Evolutionary conservation across 2,797 vertebrate genomes (phyloP).

Genomic region (Tenualosa ilisha): DNA sequence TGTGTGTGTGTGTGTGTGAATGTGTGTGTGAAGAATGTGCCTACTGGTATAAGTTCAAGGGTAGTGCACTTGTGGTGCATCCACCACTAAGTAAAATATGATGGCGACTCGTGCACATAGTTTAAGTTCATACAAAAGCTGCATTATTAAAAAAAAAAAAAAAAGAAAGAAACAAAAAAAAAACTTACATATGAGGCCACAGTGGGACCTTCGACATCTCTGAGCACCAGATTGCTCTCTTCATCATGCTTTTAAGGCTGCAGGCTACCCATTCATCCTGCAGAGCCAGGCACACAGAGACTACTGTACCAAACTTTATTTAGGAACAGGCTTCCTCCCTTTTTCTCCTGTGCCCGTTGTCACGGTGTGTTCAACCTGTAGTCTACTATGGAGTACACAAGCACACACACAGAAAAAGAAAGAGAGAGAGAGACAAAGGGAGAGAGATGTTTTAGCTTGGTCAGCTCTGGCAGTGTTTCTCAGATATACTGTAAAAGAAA

Average conservation of each 20-base stretch:
- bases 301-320: background rate
- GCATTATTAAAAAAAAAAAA: background rate
- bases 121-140: background rate
- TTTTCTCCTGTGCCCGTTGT: background rate
- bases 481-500: background rate
- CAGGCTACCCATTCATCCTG: slow-evolving; percentile 5
- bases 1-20: no score
- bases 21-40: background rate
- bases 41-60: background rate
- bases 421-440: background rate
- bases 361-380: background rate
- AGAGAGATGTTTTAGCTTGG: background rate
- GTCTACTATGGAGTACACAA: background rate
- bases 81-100: background rate
- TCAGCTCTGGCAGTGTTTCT: background rate
- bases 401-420: background rate
- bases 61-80: background rate
- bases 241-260: background rate
- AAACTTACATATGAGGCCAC: background rate
- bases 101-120: background rate
- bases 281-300: background rate
- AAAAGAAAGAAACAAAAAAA: no score
- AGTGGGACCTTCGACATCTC: background rate
- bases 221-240: slow-evolving; percentile 21
- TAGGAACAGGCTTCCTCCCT: background rate